Conservation (phyloP, 92 coral and sea anemone species). For the Porites cylindrica region DNA sequence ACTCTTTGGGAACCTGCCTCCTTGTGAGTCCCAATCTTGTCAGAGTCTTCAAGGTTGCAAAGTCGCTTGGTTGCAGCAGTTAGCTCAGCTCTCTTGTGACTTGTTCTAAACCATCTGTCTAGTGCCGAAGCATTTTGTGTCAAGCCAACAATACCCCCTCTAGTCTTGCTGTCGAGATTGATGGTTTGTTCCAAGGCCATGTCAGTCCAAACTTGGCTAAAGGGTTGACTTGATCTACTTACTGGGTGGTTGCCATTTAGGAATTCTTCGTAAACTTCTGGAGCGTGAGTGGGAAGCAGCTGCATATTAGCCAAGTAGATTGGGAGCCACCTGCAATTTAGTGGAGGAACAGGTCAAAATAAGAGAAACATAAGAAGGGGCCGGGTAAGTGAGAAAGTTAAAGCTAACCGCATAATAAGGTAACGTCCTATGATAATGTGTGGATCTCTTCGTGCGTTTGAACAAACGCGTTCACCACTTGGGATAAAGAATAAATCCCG, state of each 20-base stretch:
- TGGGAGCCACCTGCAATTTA: constrained; percentile 70
- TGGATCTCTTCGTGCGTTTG: constrained; percentile 21
- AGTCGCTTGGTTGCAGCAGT: constrained; percentile 58
- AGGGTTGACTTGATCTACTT: constrained; percentile 62
- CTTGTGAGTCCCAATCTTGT: constrained; percentile 67
- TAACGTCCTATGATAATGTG: background rate
- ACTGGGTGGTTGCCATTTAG: constrained; percentile 65
- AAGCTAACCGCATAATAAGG: too few species aligned
- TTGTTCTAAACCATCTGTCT: constrained; percentile 57
- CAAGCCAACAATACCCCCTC: constrained; percentile 61
- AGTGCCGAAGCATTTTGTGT: constrained; percentile 59
- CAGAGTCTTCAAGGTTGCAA: constrained; percentile 27
- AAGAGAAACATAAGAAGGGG: constrained; percentile 20
- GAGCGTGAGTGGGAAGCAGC: constrained; percentile 58
- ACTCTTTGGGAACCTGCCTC: constrained; percentile 60
- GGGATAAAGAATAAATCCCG: constrained; percentile 28
- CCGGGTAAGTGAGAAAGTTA: constrained; percentile 14
- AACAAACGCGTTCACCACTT: constrained; percentile 28
- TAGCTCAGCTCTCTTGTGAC: constrained; percentile 53
- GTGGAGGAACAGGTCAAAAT: constrained; percentile 30
- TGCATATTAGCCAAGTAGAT: constrained; percentile 76
- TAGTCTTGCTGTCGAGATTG: constrained; percentile 79
- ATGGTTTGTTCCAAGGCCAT: constrained; percentile 80
- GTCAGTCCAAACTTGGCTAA: constrained; percentile 75
- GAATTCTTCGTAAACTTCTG: constrained; percentile 61